Evolutionary conservation across 1,140 invertebrate species (phyloP), one percentile per base, ranked within the genome.

Genomic region (Philaenus spumarius): DNA sequence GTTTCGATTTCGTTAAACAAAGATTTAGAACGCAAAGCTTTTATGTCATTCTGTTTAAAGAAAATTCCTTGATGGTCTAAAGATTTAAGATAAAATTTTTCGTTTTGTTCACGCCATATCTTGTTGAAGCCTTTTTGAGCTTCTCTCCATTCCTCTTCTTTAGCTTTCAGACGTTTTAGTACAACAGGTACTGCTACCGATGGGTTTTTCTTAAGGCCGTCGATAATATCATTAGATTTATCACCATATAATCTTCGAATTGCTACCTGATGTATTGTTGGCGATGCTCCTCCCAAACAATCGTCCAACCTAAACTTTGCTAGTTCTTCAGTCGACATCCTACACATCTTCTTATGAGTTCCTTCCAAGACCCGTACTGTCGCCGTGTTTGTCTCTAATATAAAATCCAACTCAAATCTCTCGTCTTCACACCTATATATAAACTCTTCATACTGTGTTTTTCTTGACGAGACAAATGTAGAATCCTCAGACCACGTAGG

Each of bases 401-500:
- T 94, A 54, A 97, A 91, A 76, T 99, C 97, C 71, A 98, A 74
- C 80, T 97, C 79, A 58, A 86, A 73, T 63, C 93, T 73, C 72
- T 98, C 95, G 75, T 97, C 95, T 73, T 98, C 95, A 74, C 93
- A 97, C 47, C 93, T 82, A 73, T 97, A 98, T 64, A 98, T 97
- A 67, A 91, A 95, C 72, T 99, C 97, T 73, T 99, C 97, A 67
- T 91, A 98, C 69, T 95, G 91, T 0, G 94, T 98, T 79, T 98
- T 99, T 17, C 94, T 81, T 1, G 93, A 96, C 40, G 92, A 96
- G 1, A 97, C 94, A 77, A 97, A 98, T 0, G 95, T 96, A 7
- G 94, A 96, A 68, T 99, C 96, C 72, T 99, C 97, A 6, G 94
- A 97, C 95, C 95, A 99, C 0, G 95, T 95, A 0, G 97, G 96